Evolutionary conservation across 2,888 invertebrate species (phyloP).

Genomic region (Drosophila demipolita): DNA sequence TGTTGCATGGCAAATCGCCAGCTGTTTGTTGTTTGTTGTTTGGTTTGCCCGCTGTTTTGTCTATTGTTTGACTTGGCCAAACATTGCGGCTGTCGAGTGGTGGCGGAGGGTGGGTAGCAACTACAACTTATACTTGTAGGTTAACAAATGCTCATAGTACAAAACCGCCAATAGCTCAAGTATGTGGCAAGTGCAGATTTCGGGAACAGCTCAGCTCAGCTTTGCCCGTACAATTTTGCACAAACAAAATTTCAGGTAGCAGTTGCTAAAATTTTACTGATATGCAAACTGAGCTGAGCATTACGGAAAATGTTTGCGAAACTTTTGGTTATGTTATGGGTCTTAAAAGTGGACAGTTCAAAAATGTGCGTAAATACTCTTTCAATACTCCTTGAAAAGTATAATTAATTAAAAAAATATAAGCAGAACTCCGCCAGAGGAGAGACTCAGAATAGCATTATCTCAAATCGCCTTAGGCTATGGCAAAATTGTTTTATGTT

Average conservation of each 20-base stretch:
- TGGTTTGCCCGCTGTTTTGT: conserved; percentile 41
- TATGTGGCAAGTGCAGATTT: conserved; percentile 23
- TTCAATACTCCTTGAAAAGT: not conserved
- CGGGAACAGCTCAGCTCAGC: conserved; percentile 1
- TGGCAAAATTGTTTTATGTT: not conserved
- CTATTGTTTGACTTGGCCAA: conserved; percentile 66
- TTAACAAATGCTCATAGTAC: conserved; percentile 9
- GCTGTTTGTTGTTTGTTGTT: conserved; percentile 57
- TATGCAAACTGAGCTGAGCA: not conserved
- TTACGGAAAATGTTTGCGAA: not conserved
- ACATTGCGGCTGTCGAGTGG: conserved; percentile 37
- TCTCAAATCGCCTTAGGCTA: not conserved
- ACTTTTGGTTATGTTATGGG: not conserved
- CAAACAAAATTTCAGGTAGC: conserved; percentile 17
- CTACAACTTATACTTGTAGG: conserved; percentile 14
- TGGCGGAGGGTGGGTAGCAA: not conserved
- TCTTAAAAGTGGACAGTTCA: not conserved
- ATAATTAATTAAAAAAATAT: not conserved
- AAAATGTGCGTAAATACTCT: not conserved
- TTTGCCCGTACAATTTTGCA: conserved; percentile 17
- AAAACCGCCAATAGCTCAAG: conserved; percentile 16
- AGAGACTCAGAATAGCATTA: not conserved
- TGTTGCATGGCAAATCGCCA: conserved; percentile 67
- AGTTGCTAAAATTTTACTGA: conserved; percentile 4
- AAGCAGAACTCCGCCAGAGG: not conserved